Evolutionary conservation across 2,113 vertebrate genomes (phyloP), one percentile per base, ranked within the genome.

Genomic region (Myanophis thanlyinensis): DNA sequence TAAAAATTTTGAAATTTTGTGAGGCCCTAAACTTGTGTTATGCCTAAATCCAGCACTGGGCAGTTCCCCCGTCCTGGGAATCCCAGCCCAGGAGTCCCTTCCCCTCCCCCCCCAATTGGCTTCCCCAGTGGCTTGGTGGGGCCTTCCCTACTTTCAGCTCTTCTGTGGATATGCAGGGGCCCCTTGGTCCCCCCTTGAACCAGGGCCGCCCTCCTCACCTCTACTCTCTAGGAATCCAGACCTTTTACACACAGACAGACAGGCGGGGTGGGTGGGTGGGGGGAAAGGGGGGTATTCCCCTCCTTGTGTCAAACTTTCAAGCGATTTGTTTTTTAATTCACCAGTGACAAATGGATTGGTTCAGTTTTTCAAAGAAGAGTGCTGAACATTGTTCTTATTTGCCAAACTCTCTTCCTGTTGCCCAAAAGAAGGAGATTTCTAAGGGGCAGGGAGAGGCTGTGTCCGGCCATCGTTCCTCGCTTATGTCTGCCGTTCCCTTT

Each of bases 321-420:
- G n/a, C 13, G 0, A n/a, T 35, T 80, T 22, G 7, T 22, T 44
- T 80, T 80, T 40, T 40, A 80, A 40, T 80, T 80, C 67, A 8
- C 35, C 35, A 22, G 18, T 22, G 35, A 44, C 73, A 80, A 1
- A 18, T 0, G 35, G n/a, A 40, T 80, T 73, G 46, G 6, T 48
- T 30, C 27, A 30, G 3, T 86, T 86, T 27, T 48, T 48, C 10
- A 30, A 48, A 86, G 15, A 27, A 5, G 25, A 27, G 10, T 5
- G 9, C 44, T 27, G 27, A 27, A 13, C 25, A n/a, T 89, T 4
- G n/a, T 91, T 47, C 40, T 89, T 47, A 1, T 90, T 88, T 96
- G 89, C 92, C 94, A 96, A 95, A 59, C 48, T 95, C 95, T 18
- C 90, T 62, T 94, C 93, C 92, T 30, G 5, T 95, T 93, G 97